phyloP scores from a whole-genome alignment of 2,797 vertebrate species.

The Rhinichthys osculus region DNA sequence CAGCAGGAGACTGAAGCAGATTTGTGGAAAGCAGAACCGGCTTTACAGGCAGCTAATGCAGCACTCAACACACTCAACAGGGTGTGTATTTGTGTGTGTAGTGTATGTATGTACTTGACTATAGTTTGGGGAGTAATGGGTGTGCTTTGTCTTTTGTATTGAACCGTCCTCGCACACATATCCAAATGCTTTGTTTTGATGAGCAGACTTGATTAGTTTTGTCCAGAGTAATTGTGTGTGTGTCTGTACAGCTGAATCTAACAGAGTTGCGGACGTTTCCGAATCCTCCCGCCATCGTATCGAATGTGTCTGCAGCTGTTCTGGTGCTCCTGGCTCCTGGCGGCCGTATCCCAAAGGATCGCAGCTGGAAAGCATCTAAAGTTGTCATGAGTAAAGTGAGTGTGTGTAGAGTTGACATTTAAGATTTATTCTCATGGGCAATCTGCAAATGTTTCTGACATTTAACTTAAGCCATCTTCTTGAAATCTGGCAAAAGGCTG shows the following conservation, averaged over 20 bases:
- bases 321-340: constrained; percentile 75
- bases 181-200: not conserved
- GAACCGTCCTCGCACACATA: too few species aligned
- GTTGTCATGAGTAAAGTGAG: constrained; percentile 82
- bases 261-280: constrained; percentile 81
- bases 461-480: constrained; percentile 15
- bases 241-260: constrained; percentile 75
- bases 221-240: not conserved
- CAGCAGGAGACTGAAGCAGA: constrained; percentile 79
- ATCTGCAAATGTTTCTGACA: constrained; percentile 4
- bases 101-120: not conserved
- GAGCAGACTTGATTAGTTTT: constrained; percentile 7
- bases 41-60: constrained; percentile 77
- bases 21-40: constrained; percentile 79
- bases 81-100: constrained; percentile 59
- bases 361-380: constrained; percentile 83
- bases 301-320: constrained; percentile 74
- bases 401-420: constrained; percentile 11
- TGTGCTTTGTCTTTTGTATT: constrained; percentile 40
- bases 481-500: constrained; percentile 22
- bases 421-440: constrained; percentile 5
- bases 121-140: not conserved
- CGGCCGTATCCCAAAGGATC: constrained; percentile 79
- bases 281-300: constrained; percentile 76
- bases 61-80: constrained; percentile 80